phyloP scores from a whole-genome alignment of 1,140 invertebrate species.

The Brachionus calyciflorus region DNA sequence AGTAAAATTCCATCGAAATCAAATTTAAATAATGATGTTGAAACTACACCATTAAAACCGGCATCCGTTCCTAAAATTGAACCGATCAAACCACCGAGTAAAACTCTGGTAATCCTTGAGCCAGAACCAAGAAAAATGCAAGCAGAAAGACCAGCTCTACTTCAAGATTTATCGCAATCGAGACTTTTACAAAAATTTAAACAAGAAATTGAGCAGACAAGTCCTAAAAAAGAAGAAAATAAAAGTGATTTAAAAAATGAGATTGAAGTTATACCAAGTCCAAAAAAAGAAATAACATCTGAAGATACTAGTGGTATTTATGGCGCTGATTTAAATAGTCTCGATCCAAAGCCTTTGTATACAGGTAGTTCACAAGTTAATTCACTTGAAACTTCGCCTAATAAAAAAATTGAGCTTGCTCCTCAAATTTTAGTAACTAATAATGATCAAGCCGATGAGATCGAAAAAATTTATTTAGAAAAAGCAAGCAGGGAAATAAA shows the following conservation, averaged over 20 bases:
- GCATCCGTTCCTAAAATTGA: not conserved
- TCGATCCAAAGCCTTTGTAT: not conserved
- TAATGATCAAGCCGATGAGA: constrained; percentile 1
- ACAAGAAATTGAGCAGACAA: not conserved
- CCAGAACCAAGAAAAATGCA: constrained; percentile 38
- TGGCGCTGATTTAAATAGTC: not conserved
- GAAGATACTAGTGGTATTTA: not conserved
- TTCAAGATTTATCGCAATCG: constrained; percentile 36
- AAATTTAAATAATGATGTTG: not conserved
- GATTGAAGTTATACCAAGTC: no score
- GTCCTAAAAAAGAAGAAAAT: not conserved
- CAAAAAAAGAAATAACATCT: not conserved
- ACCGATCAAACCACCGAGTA: not conserved
- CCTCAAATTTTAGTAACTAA: not conserved
- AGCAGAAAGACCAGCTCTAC: constrained; percentile 16
- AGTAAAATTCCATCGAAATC: not conserved
- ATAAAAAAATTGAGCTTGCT: not conserved
- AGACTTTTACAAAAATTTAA: constrained; percentile 35
- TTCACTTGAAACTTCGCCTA: not conserved
- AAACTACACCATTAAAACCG: not conserved
- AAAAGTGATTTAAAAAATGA: not conserved
- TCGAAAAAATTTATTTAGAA: constrained; percentile 26
- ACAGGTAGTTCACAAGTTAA: not conserved
- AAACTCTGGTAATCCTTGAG: not conserved
- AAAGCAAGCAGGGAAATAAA: constrained; percentile 23